Evolutionary conservation across 2,797 vertebrate species (phyloP).

Genomic region (Perodicticus potto): DNA sequence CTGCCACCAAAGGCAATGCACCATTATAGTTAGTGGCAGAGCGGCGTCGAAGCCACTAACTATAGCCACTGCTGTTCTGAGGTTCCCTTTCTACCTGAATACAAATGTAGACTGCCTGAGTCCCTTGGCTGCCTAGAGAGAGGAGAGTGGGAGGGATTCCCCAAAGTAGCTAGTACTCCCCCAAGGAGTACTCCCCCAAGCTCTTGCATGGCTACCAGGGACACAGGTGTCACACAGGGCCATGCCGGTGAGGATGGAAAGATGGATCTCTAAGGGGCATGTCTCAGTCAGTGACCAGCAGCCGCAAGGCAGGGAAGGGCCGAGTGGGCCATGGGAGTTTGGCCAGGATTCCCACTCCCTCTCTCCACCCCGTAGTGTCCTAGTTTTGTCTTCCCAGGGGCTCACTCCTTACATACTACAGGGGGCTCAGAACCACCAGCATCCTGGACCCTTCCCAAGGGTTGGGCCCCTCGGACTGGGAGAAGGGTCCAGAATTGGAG

Average conservation of each 20-base stretch:
- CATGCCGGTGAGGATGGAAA: accelerated
- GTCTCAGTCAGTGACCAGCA: not conserved
- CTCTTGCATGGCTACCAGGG: not conserved
- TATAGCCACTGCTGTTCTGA: not conserved
- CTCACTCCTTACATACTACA: accelerated
- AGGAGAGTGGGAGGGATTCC: not conserved
- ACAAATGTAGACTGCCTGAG: not conserved
- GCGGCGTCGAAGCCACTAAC: too few relatives aligned
- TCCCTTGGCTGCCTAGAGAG: not conserved
- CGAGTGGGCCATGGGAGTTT: not conserved
- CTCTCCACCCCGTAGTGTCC: not conserved
- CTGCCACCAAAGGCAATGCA: not conserved
- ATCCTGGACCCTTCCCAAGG: accelerated
- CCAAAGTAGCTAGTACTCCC: too few relatives aligned
- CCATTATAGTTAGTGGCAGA: accelerated
- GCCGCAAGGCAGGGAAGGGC: not conserved
- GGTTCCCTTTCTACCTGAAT: accelerated
- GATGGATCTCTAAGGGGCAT: accelerated
- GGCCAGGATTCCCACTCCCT: not conserved
- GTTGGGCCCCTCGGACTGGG: not conserved
- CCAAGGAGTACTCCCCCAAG: accelerated
- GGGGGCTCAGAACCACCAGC: not conserved
- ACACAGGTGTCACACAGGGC: not conserved
- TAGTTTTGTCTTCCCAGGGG: not conserved
- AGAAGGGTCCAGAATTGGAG: not conserved